A percentile compares a stretch with the other conserved stretches of the same genome.
Evolutionary conservation across 2,888 invertebrate genomes (phyloP).

Genomic region (Amphiduros pacificus): DNA sequence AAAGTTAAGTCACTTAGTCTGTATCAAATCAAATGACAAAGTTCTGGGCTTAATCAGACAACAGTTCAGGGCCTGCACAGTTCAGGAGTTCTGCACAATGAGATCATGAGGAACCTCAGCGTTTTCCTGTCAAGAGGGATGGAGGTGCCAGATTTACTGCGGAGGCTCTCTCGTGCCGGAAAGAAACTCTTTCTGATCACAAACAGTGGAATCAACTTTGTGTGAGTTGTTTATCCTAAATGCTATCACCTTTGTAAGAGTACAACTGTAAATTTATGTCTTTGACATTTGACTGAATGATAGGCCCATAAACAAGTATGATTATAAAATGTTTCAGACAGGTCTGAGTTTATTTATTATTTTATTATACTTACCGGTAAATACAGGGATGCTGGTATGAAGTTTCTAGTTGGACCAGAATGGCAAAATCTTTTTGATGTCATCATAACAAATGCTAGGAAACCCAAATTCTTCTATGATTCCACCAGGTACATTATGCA

Average conservation of each 20-base stretch:
- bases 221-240: conserved; percentile 62
- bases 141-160: conserved; percentile 74
- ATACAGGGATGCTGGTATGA: conserved; percentile 87
- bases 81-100: conserved; percentile 83
- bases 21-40: no score
- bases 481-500: background rate
- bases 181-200: conserved; percentile 95
- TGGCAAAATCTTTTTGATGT: conserved; percentile 94
- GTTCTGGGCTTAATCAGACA: conserved; percentile 71
- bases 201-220: conserved; percentile 94
- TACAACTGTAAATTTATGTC: no score
- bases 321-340: background rate
- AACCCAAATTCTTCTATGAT: conserved; percentile 89
- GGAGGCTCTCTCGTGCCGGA: conserved; percentile 71
- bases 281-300: no score
- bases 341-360: background rate
- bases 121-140: conserved; percentile 32
- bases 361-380: conserved; percentile 16
- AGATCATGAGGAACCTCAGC: conserved; percentile 75
- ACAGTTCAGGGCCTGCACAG: conserved; percentile 79
- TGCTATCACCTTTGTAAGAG: no score
- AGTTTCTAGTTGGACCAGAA: conserved; percentile 79
- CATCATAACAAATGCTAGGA: conserved; percentile 85
- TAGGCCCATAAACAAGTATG: background rate
- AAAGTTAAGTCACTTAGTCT: no score